Evolutionary conservation across 2,113 vertebrate species (phyloP), one percentile per base, ranked within the genome.

Genomic region (Chionis minor): DNA sequence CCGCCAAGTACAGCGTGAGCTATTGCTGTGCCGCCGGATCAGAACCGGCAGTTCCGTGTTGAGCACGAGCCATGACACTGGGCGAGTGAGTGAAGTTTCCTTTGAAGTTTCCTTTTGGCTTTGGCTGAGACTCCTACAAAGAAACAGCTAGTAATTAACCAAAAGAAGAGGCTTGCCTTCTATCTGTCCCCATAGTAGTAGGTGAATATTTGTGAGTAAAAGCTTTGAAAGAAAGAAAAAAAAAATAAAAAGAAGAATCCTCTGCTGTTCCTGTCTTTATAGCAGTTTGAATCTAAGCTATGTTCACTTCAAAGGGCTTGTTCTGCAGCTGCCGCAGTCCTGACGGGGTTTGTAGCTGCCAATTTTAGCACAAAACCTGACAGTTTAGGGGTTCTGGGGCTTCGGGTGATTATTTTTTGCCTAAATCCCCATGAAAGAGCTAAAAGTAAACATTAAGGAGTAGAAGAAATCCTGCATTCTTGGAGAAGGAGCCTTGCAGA

Each of bases 61-160:
- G 84, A 83, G 90, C 66, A 18, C 65, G 54, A 80, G 81, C 81
- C 1, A 2, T 79, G 91, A 24, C 44, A 21, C 55, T 81, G 77
- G 71, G 91, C 0, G 1, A 84, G 62, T 18, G 55, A 51, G 70
- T 59, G n/a, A n/a, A n/a, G n/a, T n/a, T n/a, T n/a, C 83, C 71
- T 93, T 93, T 95, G 88, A 93, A 92, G 88, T 86, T 92, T 67
- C 44, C 56, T 86, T 86, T 82, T 88, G 89, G 73, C 87, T 94
- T 85, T 56, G 65, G 63, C 59, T 92, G 65, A 94, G 77, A 12
- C 47, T 95, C 2, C 1, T 52, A 66, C 52, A 78, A 74, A 81
- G 86, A 93, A 45, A 86, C 72, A 92, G 84, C 69, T 74, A 56
- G 75, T 90, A 93, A 92, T 96, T 88, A 96, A 93, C 30, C 19